Evolutionary conservation across 1,140 invertebrate species (phyloP).

Genomic region (Ostrea edulis): DNA sequence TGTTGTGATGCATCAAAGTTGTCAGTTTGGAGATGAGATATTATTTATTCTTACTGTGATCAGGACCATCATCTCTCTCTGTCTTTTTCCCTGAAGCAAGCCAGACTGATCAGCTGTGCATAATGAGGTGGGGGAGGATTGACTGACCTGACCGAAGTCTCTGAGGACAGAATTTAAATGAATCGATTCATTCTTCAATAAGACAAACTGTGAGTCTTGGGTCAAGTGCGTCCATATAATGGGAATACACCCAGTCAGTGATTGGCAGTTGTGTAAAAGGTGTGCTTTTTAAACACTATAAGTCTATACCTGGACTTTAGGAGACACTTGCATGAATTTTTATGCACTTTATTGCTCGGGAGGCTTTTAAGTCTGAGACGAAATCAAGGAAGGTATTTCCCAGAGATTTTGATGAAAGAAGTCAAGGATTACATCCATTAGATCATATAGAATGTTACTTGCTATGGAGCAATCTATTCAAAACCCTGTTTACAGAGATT

Average conservation of each 20-base stretch:
- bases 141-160: neutral
- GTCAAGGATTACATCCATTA: no score
- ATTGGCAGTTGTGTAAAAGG: neutral
- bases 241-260: neutral
- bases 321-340: neutral
- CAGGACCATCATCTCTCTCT: neutral
- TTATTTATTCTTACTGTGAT: neutral
- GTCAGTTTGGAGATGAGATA: neutral
- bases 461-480: no score
- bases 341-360: neutral
- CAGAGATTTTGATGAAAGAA: no score
- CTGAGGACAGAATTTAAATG: slow-evolving; percentile 32
- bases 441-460: no score
- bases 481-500: no score
- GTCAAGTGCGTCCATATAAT: neutral
- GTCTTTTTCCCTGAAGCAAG: neutral
- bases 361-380: no score
- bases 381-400: no score
- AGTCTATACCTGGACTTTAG: neutral
- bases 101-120: neutral
- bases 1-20: neutral
- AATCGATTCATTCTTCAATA: neutral
- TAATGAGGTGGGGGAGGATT: slow-evolving; percentile 22
- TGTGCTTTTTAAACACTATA: neutral
- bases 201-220: neutral